A percentile compares a stretch with the other conserved stretches of the same genome.
phyloP scores from a whole-genome alignment of 1,140 invertebrate species.

The Cryptotermes secundus region DNA sequence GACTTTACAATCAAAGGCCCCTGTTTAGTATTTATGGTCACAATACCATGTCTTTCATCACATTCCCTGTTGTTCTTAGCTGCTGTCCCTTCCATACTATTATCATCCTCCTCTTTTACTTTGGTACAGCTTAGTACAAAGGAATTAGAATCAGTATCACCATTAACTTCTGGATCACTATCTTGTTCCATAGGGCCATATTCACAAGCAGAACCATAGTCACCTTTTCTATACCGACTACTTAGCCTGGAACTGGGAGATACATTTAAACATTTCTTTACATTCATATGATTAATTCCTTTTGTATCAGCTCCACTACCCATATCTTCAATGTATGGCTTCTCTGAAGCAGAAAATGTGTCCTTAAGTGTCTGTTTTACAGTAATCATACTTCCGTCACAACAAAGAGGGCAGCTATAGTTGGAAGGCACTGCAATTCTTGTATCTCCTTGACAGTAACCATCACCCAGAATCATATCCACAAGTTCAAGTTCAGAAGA shows the following conservation, averaged over 20 bases:
- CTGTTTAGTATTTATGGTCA: no score
- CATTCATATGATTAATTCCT: neutral
- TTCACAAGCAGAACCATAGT: neutral
- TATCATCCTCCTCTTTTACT: neutral
- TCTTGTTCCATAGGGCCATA: neutral
- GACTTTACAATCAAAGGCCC: neutral
- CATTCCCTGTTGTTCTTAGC: neutral
- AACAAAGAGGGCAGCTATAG: constrained; percentile 17
- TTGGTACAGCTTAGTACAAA: neutral
- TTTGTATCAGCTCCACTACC: neutral
- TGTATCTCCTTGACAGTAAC: neutral
- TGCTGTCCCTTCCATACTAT: neutral
- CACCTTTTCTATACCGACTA: neutral
- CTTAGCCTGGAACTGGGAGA: neutral
- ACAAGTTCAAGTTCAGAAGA: neutral
- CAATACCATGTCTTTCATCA: neutral
- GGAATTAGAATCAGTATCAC: neutral
- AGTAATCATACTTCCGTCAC: constrained; percentile 1
- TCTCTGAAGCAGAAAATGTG: neutral
- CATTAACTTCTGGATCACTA: no score
- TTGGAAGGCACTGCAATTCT: neutral
- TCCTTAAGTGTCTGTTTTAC: neutral
- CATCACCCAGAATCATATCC: neutral
- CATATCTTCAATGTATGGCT: neutral
- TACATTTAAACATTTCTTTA: neutral